Conservation (phyloP, 2,113 vertebrate genomes). For the Noctilio leporinus region DNA sequence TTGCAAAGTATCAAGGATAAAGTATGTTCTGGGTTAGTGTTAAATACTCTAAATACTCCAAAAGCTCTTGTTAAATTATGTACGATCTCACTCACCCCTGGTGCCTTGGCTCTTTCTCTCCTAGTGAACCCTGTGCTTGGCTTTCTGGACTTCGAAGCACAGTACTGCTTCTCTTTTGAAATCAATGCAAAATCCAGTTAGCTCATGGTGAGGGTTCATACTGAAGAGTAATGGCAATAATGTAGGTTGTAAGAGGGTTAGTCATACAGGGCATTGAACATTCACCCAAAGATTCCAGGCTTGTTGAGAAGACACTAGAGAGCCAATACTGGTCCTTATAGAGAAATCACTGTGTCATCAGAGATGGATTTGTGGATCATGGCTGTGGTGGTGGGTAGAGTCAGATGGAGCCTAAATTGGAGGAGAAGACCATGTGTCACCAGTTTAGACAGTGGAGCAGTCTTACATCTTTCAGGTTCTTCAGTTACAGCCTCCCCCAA, state of each 20-base stretch:
- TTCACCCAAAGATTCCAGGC: background rate
- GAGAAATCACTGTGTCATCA: background rate
- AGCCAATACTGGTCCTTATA: background rate
- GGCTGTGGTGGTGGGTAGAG: fast-evolving
- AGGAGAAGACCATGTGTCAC: background rate
- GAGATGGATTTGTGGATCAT: background rate
- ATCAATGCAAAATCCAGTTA: background rate
- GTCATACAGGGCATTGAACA: background rate
- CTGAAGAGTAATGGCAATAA: background rate
- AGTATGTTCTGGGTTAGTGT: background rate
- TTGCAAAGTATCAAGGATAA: background rate
- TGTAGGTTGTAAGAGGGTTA: background rate
- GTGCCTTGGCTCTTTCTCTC: background rate
- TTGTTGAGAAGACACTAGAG: background rate
- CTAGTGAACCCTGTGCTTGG: background rate
- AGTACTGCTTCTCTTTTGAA: background rate
- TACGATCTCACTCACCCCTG: background rate
- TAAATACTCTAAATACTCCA: background rate
- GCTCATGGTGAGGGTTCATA: background rate
- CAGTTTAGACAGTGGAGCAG: background rate
- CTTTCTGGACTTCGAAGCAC: background rate
- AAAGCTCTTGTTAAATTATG: background rate
- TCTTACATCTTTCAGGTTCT: background rate
- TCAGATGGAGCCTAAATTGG: too few relatives aligned
- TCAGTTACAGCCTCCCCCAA: background rate